These are phyloP conservation scores for Thomomys bottae DNA, from an alignment of 2,113 vertebrate species.

Conservation along the genomic window DNA sequence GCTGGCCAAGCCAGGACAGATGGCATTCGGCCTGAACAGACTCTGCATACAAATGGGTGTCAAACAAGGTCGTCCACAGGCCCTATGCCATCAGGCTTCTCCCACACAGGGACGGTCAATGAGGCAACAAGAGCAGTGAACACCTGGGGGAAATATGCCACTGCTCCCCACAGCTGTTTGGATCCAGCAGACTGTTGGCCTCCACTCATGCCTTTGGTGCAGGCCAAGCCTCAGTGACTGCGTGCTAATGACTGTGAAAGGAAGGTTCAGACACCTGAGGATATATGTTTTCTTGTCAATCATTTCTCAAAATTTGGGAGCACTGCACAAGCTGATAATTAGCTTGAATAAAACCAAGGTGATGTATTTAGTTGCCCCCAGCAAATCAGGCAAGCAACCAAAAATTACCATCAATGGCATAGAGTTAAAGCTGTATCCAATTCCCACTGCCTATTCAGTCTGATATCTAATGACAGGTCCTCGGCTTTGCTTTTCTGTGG, in stretches of 20 bases:
- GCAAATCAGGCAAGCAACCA: conserved; percentile 70
- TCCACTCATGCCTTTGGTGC: conserved; percentile 32
- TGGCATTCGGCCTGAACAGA: neutral
- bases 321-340: conserved; percentile 57
- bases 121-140: neutral
- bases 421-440: conserved; percentile 61
- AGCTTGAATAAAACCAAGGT: conserved; percentile 62
- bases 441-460: conserved; percentile 13
- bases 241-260: conserved; percentile 63
- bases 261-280: neutral
- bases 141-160: neutral
- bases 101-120: neutral
- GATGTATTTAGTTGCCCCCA: conserved; percentile 70
- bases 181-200: neutral
- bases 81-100: neutral
- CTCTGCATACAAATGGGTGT: conserved; percentile 34
- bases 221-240: conserved; percentile 9
- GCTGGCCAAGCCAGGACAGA: conserved; percentile 54
- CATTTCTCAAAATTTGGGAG: conserved; percentile 60
- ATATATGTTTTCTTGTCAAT: conserved; percentile 40
- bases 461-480: conserved; percentile 34
- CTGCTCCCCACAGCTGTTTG: neutral
- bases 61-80: conserved; percentile 20
- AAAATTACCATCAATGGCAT: conserved; percentile 58
- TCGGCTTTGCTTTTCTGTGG: conserved; percentile 33